phyloP scores from a whole-genome alignment of 1,140 invertebrate genomes.

The Sminthurides bifidus region DNA sequence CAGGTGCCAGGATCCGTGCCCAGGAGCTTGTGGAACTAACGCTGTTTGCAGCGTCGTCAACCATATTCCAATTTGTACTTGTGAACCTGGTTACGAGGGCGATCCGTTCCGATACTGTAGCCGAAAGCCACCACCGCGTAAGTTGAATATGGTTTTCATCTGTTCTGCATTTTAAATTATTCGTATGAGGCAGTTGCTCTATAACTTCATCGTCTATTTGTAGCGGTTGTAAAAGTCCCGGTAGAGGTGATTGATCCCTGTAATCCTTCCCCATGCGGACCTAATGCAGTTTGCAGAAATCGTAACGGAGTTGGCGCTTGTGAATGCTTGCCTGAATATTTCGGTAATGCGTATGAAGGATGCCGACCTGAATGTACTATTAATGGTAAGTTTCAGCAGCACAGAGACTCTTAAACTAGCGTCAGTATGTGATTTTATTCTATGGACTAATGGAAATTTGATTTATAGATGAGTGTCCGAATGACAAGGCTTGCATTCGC shows the following conservation, averaged over 20 bases:
- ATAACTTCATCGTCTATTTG: not conserved
- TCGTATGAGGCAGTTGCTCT: not conserved
- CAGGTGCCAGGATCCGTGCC: slow-evolving; percentile 55
- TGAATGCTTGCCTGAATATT: slow-evolving; percentile 46
- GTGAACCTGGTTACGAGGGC: slow-evolving; percentile 55
- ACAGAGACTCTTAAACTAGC: not conserved
- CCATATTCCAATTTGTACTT: slow-evolving; percentile 58
- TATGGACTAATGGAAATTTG: too few species aligned
- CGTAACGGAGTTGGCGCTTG: slow-evolving; percentile 37
- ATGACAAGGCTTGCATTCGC: slow-evolving; percentile 50
- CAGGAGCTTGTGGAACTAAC: slow-evolving; percentile 32
- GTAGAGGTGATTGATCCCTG: slow-evolving; percentile 42
- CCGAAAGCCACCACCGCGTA: slow-evolving; percentile 1
- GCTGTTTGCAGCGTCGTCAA: slow-evolving; percentile 48
- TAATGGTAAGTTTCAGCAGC: slow-evolving; percentile 33
- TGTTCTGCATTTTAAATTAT: not conserved
- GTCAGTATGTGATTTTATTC: not conserved
- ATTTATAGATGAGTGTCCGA: slow-evolving; percentile 40
- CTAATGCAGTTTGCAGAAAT: slow-evolving; percentile 7
- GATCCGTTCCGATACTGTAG: slow-evolving; percentile 44
- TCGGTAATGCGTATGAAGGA: slow-evolving; percentile 58
- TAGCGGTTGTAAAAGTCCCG: not conserved
- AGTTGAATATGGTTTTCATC: not conserved
- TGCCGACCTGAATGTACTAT: slow-evolving; percentile 35
- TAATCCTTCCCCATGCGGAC: slow-evolving; percentile 57